phyloP scores from a whole-genome alignment of 2,797 vertebrate genomes.

The Eutrigla gurnardus region DNA sequence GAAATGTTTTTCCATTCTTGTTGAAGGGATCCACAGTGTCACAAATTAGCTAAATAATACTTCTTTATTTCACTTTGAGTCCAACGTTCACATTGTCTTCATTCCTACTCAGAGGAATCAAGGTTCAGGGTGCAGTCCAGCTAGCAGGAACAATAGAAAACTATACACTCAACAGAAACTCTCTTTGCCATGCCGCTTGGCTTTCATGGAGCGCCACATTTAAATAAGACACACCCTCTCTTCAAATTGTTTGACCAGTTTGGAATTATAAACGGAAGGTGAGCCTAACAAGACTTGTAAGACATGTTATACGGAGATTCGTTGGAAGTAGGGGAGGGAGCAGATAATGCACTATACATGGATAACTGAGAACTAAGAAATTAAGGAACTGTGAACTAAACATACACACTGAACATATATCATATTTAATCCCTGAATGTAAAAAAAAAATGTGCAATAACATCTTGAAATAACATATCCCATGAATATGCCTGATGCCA shows the following conservation, averaged over 20 bases:
- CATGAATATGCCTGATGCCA: no score
- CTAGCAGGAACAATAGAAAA: not conserved
- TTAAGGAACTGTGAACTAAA: no score
- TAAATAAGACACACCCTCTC: constrained; percentile 30
- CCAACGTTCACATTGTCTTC: not conserved
- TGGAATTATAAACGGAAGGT: constrained; percentile 37
- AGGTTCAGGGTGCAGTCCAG: constrained; percentile 8
- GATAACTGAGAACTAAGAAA: no score
- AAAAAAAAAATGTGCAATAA: no score
- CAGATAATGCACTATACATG: no score
- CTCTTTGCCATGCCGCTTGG: constrained; percentile 4
- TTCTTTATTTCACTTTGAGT: not conserved
- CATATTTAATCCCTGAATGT: no score
- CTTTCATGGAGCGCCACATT: constrained; percentile 5
- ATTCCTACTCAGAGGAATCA: not conserved
- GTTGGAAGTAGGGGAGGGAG: not conserved
- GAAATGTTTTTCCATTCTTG: not conserved
- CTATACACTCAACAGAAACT: constrained; percentile 12
- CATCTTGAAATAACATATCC: no score
- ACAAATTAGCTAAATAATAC: not conserved
- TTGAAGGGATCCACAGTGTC: not conserved
- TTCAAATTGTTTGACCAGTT: constrained; percentile 35
- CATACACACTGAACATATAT: no score
- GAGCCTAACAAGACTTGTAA: constrained; percentile 38
- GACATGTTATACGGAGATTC: constrained; percentile 14